These are phyloP conservation scores for Bombus difficillimus DNA, from an alignment of 1,140 invertebrate genomes.

Conservation along the genomic window DNA sequence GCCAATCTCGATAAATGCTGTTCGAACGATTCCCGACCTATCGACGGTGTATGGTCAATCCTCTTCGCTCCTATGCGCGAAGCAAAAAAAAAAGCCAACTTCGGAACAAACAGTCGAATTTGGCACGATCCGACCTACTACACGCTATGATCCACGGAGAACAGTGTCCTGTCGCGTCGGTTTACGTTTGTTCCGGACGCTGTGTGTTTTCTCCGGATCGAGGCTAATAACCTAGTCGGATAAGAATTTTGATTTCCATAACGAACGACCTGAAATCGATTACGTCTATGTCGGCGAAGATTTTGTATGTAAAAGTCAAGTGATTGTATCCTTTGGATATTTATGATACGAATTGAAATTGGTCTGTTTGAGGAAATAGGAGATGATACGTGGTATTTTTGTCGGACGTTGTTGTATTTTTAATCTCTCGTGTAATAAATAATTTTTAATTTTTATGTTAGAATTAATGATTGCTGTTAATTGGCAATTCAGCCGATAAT, in stretches of 20 bases:
- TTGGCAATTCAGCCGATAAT: too few species aligned
- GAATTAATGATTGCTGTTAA: too few species aligned
- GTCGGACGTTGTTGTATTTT: too few species aligned
- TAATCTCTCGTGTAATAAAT: too few species aligned
- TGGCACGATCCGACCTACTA: slow-evolving; percentile 17
- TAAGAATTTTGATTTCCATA: neutral
- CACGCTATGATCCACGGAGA: neutral
- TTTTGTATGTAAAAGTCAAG: too few species aligned
- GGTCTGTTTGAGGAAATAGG: too few species aligned
- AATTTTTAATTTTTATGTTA: too few species aligned
- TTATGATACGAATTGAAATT: neutral
- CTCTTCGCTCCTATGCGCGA: slow-evolving; percentile 9
- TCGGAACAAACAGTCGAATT: slow-evolving; percentile 51
- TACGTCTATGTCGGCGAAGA: neutral
- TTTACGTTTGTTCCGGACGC: neutral
- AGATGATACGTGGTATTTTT: too few species aligned
- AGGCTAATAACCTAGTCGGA: neutral
- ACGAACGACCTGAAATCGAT: neutral
- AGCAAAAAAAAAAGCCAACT: neutral
- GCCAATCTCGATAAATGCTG: slow-evolving; percentile 68
- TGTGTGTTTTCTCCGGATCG: neutral
- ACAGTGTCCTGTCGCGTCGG: neutral
- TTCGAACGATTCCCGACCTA: slow-evolving; percentile 64
- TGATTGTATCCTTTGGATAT: neutral
- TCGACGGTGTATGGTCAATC: slow-evolving; percentile 32